A percentile compares a stretch with the other conserved stretches of the same genome.
These are phyloP conservation scores for Acholoe squamosa DNA, from an alignment of 2,888 invertebrate genomes.

Conservation along the genomic window DNA sequence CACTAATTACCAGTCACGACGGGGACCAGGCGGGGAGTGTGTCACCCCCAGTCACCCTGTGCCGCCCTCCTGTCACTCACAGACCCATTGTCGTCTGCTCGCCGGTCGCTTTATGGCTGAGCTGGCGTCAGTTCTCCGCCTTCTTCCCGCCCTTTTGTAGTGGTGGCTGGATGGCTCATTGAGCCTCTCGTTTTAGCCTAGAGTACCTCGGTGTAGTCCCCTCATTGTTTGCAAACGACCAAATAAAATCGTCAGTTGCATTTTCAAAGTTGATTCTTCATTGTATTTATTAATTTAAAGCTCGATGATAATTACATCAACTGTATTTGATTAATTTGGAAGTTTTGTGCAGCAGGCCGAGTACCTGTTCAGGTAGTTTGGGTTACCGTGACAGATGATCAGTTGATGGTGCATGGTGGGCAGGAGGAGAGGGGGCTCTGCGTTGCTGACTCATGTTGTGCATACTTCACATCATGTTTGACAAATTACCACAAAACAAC, in stretches of 20 bases:
- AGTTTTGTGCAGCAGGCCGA: not conserved
- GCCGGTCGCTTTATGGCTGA: not conserved
- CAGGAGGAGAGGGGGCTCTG: no score
- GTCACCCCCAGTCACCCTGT: constrained; percentile 34
- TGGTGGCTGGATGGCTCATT: not conserved
- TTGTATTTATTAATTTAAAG: not conserved
- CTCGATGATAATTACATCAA: no score
- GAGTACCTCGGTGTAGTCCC: not conserved
- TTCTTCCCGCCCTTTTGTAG: constrained; percentile 5
- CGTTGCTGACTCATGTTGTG: no score
- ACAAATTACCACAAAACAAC: no score
- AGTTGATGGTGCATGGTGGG: not conserved
- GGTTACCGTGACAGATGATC: not conserved
- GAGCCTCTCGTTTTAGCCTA: not conserved
- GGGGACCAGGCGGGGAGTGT: constrained; percentile 26
- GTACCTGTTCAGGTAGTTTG: not conserved
- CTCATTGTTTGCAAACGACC: not conserved
- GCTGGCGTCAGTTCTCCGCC: constrained; percentile 15
- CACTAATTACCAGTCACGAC: constrained; percentile 42
- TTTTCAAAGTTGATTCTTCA: not conserved
- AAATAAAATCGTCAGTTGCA: not conserved
- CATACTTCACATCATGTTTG: no score
- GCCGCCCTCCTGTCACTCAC: constrained; percentile 42
- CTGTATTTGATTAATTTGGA: not conserved
- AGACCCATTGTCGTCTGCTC: not conserved